Percentiles rank a stretch among this genome's conserved stretches.
Evolutionary conservation across 2,888 invertebrate species (phyloP).

Genomic region (Chymomyza procnemis): DNA sequence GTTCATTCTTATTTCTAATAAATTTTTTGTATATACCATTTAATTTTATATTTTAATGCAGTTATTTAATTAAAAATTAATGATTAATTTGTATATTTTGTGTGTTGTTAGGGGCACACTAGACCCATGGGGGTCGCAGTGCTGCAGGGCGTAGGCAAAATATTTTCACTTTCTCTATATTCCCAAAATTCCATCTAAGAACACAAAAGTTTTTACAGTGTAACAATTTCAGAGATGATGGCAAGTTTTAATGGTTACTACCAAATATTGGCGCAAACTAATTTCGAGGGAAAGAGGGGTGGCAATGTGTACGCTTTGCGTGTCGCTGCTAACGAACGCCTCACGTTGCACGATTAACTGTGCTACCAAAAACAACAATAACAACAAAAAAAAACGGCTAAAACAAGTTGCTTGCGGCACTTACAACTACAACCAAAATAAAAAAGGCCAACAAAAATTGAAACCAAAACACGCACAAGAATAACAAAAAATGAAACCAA

Average conservation of each 20-base stretch:
- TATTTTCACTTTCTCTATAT: too few relatives aligned
- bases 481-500: conserved; percentile 23
- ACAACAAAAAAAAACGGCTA: conserved; percentile 6
- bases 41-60: too few relatives aligned
- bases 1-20: too few relatives aligned
- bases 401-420: not conserved
- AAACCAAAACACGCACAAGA: conserved; percentile 4
- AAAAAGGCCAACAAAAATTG: conserved; percentile 35
- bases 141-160: too few relatives aligned
- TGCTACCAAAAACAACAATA: conserved; percentile 1
- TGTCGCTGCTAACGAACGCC: conserved; percentile 43
- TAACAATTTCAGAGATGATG: too few relatives aligned
- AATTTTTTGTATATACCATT: too few relatives aligned
- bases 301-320: conserved; percentile 19
- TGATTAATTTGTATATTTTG: too few relatives aligned
- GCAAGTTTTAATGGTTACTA: not conserved
- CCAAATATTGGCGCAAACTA: conserved; percentile 14
- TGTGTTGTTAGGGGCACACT: too few relatives aligned
- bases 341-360: conserved; percentile 33
- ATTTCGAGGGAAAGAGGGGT: conserved; percentile 7
- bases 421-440: conserved; percentile 26
- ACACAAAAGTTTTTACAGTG: too few relatives aligned
- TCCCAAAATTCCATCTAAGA: too few relatives aligned
- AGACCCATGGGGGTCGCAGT: too few relatives aligned
- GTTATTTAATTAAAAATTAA: too few relatives aligned